phyloP scores from a whole-genome alignment of 2,888 invertebrate species.

The Rhagonycha lutea region DNA sequence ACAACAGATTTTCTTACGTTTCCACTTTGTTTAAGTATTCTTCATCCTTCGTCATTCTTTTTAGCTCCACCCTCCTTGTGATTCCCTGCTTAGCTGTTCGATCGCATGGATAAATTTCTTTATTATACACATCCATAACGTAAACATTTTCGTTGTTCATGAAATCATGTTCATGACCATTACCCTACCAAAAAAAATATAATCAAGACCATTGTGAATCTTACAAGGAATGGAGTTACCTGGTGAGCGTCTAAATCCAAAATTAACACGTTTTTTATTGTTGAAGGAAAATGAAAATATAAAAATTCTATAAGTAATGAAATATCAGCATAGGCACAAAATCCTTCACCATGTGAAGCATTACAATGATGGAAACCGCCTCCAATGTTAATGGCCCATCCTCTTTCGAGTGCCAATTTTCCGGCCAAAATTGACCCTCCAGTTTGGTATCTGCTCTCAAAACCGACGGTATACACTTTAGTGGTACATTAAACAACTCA shows the following conservation, averaged over 20 bases:
- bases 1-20: conserved; percentile 57
- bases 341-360: conserved; percentile 76
- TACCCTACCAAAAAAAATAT: conserved; percentile 66
- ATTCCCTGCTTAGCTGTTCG: conserved; percentile 74
- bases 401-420: conserved; percentile 77
- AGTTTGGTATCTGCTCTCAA: conserved; percentile 67
- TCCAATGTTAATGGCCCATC: conserved; percentile 90
- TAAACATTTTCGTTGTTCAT: conserved; percentile 72
- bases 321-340: conserved; percentile 90
- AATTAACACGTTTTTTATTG: conserved; percentile 77
- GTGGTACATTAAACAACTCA: conserved; percentile 41
- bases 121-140: conserved; percentile 87
- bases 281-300: conserved; percentile 58
- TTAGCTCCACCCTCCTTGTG: conserved; percentile 69
- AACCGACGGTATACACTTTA: neutral
- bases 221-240: conserved; percentile 52
- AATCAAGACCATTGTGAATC: neutral
- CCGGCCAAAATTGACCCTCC: conserved; percentile 85
- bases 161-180: conserved; percentile 86
- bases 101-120: conserved; percentile 80
- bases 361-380: conserved; percentile 93
- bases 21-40: conserved; percentile 71
- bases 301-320: conserved; percentile 75
- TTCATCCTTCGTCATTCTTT: conserved; percentile 64
- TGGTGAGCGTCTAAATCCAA: conserved; percentile 93